phyloP scores from a whole-genome alignment of 1,140 invertebrate genomes.

The Camponotus floridanus region DNA sequence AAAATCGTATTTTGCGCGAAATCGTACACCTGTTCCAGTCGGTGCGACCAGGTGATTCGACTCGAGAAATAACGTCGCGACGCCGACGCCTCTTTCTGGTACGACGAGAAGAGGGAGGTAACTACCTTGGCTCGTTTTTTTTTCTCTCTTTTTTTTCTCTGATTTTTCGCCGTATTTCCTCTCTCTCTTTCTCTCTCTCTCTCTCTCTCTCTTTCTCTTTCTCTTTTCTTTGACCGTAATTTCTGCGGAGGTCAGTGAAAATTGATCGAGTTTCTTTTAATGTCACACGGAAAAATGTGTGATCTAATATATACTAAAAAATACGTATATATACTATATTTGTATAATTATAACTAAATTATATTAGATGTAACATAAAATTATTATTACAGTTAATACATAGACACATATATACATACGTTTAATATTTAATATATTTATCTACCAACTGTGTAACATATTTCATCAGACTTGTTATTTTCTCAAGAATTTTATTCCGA shows the following conservation, averaged over 20 bases:
- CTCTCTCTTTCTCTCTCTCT: conserved; percentile 17
- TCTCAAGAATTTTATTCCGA: background rate
- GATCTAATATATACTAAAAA: background rate
- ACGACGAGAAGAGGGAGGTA: background rate
- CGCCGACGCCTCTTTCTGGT: conserved; percentile 18
- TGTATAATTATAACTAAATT: background rate
- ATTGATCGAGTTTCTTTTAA: too few relatives aligned
- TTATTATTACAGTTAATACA: background rate
- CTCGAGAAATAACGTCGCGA: conserved; percentile 13
- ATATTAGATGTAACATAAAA: background rate
- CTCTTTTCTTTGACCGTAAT: background rate
- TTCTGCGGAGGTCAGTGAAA: background rate
- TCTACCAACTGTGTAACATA: background rate
- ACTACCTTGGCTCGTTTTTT: background rate
- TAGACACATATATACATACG: background rate
- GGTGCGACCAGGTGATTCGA: conserved; percentile 32
- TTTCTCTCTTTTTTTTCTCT: background rate
- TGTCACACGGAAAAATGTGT: too few relatives aligned
- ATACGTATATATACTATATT: background rate
- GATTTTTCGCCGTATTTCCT: background rate
- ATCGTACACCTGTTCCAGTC: conserved; percentile 22
- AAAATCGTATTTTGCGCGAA: conserved; percentile 4
- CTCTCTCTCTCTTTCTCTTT: conserved; percentile 6
- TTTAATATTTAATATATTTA: background rate
- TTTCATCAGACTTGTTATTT: background rate